A percentile compares a stretch with the other conserved stretches of the same genome.
phyloP scores from a whole-genome alignment of 2,888 invertebrate genomes.

The Orthosia cruda region DNA sequence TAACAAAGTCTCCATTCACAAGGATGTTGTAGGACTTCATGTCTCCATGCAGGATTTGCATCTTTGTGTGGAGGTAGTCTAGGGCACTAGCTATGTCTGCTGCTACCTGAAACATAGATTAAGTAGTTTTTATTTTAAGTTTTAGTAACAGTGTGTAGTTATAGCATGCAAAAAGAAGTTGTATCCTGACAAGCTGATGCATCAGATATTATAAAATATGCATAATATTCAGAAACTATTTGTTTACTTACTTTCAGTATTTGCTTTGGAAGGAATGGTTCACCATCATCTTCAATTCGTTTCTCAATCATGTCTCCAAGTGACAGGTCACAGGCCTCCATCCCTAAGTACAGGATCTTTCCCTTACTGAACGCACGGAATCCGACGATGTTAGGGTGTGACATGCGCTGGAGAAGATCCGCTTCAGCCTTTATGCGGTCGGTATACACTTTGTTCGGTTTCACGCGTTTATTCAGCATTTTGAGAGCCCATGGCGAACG shows the following conservation, averaged over 20 bases:
- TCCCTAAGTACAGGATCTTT: constrained; percentile 93
- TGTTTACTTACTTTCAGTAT: constrained; percentile 91
- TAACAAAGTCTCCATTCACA: constrained; percentile 94
- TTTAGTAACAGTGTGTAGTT: no score
- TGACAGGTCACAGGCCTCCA: constrained; percentile 94
- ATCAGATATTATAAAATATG: no score
- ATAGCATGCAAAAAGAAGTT: no score
- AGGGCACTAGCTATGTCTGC: constrained; percentile 94
- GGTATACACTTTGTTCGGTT: constrained; percentile 84
- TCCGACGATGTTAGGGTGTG: constrained; percentile 96
- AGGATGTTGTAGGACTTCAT: constrained; percentile 96
- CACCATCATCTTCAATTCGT: constrained; percentile 90
- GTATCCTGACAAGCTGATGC: no score
- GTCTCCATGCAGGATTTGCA: constrained; percentile 95
- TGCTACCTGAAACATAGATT: constrained; percentile 88
- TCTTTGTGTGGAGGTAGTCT: constrained; percentile 95
- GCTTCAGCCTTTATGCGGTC: constrained; percentile 94
- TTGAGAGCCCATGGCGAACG: constrained; percentile 98
- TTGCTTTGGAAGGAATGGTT: constrained; percentile 92
- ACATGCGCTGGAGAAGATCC: constrained; percentile 93
- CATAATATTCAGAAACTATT: not conserved
- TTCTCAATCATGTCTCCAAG: constrained; percentile 95
- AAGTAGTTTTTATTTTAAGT: not conserved
- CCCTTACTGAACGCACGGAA: constrained; percentile 92
- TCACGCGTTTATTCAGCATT: constrained; percentile 91